Evolutionary conservation across 1,140 invertebrate species (phyloP), one percentile per base, ranked within the genome.

Genomic region (Contarinia nasturtii): DNA sequence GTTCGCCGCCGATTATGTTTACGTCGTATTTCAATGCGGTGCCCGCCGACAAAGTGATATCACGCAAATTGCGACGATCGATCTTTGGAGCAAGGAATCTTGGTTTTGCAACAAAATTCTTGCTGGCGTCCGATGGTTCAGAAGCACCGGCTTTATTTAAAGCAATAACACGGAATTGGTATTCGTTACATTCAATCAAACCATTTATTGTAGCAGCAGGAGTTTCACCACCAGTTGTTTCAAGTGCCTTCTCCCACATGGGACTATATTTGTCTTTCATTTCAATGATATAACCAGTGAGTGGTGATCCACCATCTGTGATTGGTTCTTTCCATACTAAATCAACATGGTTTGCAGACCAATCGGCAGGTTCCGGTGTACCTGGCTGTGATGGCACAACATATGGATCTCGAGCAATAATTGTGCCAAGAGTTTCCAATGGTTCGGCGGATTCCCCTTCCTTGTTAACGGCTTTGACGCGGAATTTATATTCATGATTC

Each of bases 81-180:
- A 98, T 98, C 68, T 88, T 91, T 27, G 95, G 94, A 48, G 88
- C 83, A 63, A 95, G 65, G 68, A 80, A 90, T 47, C 87, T 74
- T 12, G 92, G 87, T 65, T 95, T 96, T 42, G 93, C 92, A 51
- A 78, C 75, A 57, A 95, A 91, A 49, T 78, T 79, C 63, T 88
- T 90, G 64, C 86, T 86, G 11, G 84, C 69, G 37, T 91, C 83
- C 1, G 82, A 80, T 1, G 91, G 86, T 55, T 88, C 83, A 43
- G 88, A 90, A 59, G 81, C 79, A 1, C 92, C 92, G 48, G 88
- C 90, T 64, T 93, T 93, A 64, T 97, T 97, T 20, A 93, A 72
- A 33, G 94, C 93, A 55, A 88, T 86, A 2, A 98, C 85, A n/a
- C 94, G 78, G 77, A 98, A 98, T 64, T 98, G 90, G 63, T 98